phyloP scores from a whole-genome alignment of 2,888 invertebrate genomes.

The Metopia argyrocephala region DNA sequence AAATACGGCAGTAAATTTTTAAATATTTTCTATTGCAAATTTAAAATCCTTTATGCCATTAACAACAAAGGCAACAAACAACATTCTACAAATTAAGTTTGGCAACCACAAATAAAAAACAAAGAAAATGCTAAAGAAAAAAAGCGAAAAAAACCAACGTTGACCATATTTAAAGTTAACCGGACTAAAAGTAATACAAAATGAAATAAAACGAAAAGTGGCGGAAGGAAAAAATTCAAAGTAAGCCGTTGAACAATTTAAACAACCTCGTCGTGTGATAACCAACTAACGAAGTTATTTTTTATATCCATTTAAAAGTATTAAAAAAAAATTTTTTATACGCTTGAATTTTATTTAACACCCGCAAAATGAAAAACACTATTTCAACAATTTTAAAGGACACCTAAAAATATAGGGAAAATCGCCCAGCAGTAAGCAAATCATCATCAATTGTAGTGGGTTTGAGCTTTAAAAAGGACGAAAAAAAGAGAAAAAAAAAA shows the following conservation, averaged over 20 bases:
- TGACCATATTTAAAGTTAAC: constrained; percentile 38
- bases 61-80: background rate
- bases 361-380: background rate
- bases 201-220: background rate
- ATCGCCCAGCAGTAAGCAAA: background rate
- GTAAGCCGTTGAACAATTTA: constrained; percentile 48
- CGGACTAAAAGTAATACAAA: background rate
- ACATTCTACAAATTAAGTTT: constrained; percentile 39
- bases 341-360: background rate
- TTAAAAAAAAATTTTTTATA: constrained; percentile 16
- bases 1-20: no score
- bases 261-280: constrained; percentile 39
- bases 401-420: background rate
- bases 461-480: constrained; percentile 1
- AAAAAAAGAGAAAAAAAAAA: background rate
- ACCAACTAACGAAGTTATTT: constrained; percentile 54
- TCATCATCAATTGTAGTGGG: constrained; percentile 36
- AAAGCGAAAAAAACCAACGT: constrained; percentile 27
- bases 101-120: background rate
- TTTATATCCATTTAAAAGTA: constrained; percentile 37
- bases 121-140: background rate
- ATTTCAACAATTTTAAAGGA: no score
- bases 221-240: background rate
- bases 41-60: background rate
- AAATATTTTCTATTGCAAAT: background rate